Evolutionary conservation across 2,888 invertebrate species (phyloP), one percentile per base, ranked within the genome.

Genomic region (Lepidonotus clava): DNA sequence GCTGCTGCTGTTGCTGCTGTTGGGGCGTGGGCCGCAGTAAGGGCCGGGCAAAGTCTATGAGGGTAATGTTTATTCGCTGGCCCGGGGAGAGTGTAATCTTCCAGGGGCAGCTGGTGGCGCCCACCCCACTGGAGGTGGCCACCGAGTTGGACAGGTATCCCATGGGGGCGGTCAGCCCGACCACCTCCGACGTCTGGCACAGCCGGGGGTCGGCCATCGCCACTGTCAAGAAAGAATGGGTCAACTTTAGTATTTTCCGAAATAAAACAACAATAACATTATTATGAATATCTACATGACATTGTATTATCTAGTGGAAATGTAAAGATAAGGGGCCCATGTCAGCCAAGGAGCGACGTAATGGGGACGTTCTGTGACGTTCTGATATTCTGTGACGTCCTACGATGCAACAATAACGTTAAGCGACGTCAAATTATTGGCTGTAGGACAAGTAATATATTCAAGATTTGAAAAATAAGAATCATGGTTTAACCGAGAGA

Each of bases 11-110:
- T 14, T 38, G 76, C 8, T 46, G 41, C 28, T 46, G 80, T 1
- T 41, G 11, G 4, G 46, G 41, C 4, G 46, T 80, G 28, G 83
- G 56, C 36, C 56, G 11, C 21, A 32, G n/a, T 11, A 56, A 34
- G 53, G 83, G 83, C 32, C 56, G 83, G 4, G 56, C 53, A 38
- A 83, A 83, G 83, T 83, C 83, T 56, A 56, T 56, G 6, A 83
- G 83, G 24, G 83, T 83, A 28, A 83, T 32, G 56, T 83, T 83
- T 6, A 83, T 38, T 21, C 38, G 41, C 56, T 83, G 83, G 0
- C 83, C 83, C 34, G 83, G 83, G 28, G 21, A n/a, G 53, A 83
- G 36, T 0, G 83, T 56, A 21, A 83, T 36, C 36, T 24, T n/a
- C 83, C 83, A 83, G 34, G 83, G 83, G 56, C 83, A 83, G 53